Conservation (phyloP, 1,140 invertebrate species). For the Habropoda laboriosa region DNA sequence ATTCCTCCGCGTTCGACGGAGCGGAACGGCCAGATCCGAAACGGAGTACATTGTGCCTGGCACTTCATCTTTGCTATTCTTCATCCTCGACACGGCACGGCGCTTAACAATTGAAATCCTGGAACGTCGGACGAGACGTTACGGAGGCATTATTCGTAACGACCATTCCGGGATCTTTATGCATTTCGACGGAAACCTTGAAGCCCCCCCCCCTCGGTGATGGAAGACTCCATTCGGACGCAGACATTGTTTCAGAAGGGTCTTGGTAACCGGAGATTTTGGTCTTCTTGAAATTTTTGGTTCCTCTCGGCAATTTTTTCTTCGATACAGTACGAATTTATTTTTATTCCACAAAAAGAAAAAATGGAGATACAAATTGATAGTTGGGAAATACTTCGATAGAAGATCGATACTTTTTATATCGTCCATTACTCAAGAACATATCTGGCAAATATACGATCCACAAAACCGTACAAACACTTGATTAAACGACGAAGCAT, state of each 20-base stretch:
- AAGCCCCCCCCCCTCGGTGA: background rate
- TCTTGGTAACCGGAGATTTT: background rate
- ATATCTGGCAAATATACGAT: too few relatives aligned
- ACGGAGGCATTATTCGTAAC: conserved; percentile 38
- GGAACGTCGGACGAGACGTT: conserved; percentile 29
- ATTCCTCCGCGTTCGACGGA: background rate
- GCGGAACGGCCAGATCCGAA: conserved; percentile 16
- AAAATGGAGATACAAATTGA: too few relatives aligned
- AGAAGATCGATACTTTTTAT: too few relatives aligned
- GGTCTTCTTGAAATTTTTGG: too few relatives aligned
- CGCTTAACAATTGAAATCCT: conserved; percentile 34
- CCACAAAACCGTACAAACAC: background rate
- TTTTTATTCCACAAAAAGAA: too few relatives aligned
- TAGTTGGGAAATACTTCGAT: too few relatives aligned
- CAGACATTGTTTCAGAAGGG: background rate
- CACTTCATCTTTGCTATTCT: conserved; percentile 43
- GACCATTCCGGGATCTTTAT: background rate
- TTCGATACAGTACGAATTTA: too few relatives aligned
- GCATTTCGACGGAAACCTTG: conserved; percentile 3
- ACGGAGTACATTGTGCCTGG: conserved; percentile 2
- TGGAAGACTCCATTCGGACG: background rate
- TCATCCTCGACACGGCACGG: conserved; percentile 1
- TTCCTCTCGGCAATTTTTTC: background rate
- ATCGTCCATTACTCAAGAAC: too few relatives aligned
- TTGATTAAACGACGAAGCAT: background rate